Evolutionary conservation across 1,140 invertebrate genomes (phyloP).

Genomic region (Heliconius melpomene): DNA sequence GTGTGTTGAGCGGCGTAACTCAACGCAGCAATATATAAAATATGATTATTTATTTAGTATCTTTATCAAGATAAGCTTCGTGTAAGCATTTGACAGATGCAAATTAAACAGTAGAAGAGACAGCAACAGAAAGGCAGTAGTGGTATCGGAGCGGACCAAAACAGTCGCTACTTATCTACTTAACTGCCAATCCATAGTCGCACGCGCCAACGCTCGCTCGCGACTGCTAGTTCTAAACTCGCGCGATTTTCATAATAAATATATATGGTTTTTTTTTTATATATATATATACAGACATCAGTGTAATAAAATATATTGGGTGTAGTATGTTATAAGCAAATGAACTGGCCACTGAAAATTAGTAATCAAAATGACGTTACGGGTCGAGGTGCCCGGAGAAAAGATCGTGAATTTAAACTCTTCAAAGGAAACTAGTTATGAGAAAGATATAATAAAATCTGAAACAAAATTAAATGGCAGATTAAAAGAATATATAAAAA

Average conservation of each 20-base stretch:
- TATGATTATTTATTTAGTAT: not conserved
- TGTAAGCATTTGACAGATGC: slow-evolving; percentile 72
- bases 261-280: slow-evolving; percentile 19
- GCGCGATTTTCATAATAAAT: slow-evolving; percentile 33
- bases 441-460: slow-evolving; percentile 58
- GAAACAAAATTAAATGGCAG: slow-evolving; percentile 62
- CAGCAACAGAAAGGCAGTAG: slow-evolving; percentile 69
- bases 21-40: not conserved
- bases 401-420: slow-evolving; percentile 67
- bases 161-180: slow-evolving; percentile 50
- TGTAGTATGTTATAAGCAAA: slow-evolving; percentile 62
- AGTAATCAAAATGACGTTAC: slow-evolving; percentile 73
- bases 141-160: slow-evolving; percentile 50
- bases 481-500: slow-evolving; percentile 68
- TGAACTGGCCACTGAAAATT: slow-evolving; percentile 56
- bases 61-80: slow-evolving; percentile 37
- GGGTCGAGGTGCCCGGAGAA: slow-evolving; percentile 75
- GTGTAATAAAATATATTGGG: slow-evolving; percentile 38
- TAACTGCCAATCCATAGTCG: slow-evolving; percentile 49
- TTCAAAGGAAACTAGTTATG: slow-evolving; percentile 65
- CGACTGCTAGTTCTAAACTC: slow-evolving; percentile 17
- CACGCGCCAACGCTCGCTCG: slow-evolving; percentile 57
- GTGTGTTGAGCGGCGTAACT: no score
- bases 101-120: slow-evolving; percentile 69
- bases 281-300: slow-evolving; percentile 22